phyloP scores from a whole-genome alignment of 2,888 invertebrate species.

The Aromia moschata region DNA sequence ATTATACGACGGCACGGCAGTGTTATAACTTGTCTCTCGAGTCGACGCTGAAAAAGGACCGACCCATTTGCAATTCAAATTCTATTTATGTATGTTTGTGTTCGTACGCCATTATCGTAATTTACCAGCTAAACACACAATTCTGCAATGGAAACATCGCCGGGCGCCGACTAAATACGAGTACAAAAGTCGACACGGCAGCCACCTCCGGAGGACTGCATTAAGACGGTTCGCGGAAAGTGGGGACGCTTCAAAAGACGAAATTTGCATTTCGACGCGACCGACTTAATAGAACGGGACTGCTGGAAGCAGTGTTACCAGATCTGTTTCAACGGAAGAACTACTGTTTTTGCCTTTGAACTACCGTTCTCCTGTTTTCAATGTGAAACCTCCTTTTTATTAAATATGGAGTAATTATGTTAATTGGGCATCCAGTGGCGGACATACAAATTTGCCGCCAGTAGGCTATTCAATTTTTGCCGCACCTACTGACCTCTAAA shows the following conservation, averaged over 20 bases:
- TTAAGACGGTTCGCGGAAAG: background rate
- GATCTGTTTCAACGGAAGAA: too few relatives aligned
- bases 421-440: too few relatives aligned
- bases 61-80: constrained; percentile 17
- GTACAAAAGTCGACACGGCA: background rate
- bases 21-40: constrained; percentile 14
- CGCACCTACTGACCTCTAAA: too few relatives aligned
- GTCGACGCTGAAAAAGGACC: constrained; percentile 4
- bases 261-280: background rate
- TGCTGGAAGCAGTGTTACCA: too few relatives aligned
- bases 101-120: constrained; percentile 19
- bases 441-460: too few relatives aligned
- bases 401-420: too few relatives aligned
- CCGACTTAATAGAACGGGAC: background rate
- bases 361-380: too few relatives aligned
- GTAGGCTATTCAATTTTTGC: too few relatives aligned
- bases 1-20: constrained; percentile 10
- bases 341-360: too few relatives aligned
- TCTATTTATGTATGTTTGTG: constrained; percentile 20
- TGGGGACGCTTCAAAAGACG: background rate
- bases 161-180: too few relatives aligned
- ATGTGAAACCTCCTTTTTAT: too few relatives aligned
- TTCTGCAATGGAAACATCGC: constrained; percentile 4
- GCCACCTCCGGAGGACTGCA: too few relatives aligned
- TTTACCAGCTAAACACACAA: constrained; percentile 16